Evolutionary conservation across 2,797 vertebrate species (phyloP).

Genomic region (Xiphorhynchus erythropygius): DNA sequence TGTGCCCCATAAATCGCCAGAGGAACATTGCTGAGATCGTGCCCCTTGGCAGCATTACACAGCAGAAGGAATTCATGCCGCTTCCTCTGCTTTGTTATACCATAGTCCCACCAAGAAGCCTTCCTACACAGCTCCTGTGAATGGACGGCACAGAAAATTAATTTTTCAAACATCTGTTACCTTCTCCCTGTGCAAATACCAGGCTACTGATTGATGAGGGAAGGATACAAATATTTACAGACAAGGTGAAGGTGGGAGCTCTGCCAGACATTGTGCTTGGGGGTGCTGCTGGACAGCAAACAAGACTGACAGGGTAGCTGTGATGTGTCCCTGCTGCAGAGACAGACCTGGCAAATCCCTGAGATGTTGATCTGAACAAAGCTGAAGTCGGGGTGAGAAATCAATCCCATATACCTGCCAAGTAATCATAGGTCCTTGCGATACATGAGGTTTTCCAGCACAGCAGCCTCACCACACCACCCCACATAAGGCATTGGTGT

Average conservation of each 20-base stretch:
- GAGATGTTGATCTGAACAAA: background rate
- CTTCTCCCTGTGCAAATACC: slow-evolving; percentile 36
- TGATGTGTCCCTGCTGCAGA: background rate
- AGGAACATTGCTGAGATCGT: background rate
- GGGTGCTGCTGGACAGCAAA: background rate
- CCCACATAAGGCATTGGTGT: fast-evolving
- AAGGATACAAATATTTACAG: slow-evolving; percentile 63
- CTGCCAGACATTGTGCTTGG: background rate
- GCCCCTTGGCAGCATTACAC: background rate
- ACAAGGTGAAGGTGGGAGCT: background rate
- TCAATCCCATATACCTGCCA: background rate
- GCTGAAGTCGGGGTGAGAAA: background rate
- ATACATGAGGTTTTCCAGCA: background rate
- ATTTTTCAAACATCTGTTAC: background rate
- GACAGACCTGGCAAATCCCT: background rate
- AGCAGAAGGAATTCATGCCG: background rate
- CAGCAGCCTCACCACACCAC: background rate
- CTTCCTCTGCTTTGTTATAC: background rate
- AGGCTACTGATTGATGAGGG: background rate
- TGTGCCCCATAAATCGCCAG: background rate
- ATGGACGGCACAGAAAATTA: fast-evolving
- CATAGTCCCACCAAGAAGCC: background rate
- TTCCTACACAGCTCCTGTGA: background rate
- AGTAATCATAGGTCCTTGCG: background rate
- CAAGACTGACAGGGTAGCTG: background rate